Evolutionary conservation across 1,140 invertebrate genomes (phyloP), one percentile per base, ranked within the genome.

Genomic region (Drosophila ambigua): DNA sequence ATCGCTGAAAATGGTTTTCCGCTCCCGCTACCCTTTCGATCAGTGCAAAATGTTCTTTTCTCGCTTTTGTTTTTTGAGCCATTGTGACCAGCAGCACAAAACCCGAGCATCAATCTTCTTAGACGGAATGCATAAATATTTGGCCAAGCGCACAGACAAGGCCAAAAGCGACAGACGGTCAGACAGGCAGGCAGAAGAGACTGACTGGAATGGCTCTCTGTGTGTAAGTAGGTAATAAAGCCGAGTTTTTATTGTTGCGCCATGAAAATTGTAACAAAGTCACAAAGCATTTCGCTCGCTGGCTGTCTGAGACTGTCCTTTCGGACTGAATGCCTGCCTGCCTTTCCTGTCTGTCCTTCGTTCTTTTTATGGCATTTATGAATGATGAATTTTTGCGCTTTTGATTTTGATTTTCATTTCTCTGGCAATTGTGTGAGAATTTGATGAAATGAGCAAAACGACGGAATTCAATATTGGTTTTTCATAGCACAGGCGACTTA

Each of bases 191-290:
- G 4, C 4, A 26, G 41, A 1, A 2, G n/a, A 13, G 39, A 15
- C 8, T 16, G 24, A 4, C 15, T 31, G 46, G 9, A 50, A 43
- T 45, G 53, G 31, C 69, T 69, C 66, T 81, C 81, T 80, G 79
- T 63, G 62, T 79, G 83, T 88, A 77, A 82, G 82, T 82, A 76
- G 83, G 82, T 76, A 87, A 88, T 83, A 88, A 83, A 88, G 79
- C 51, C 66, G 71, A 77, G 75, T 79, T 87, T 39, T 83, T 88
- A 88, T 77, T 82, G 83, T 77, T 76, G 76, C 35, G 11, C 76
- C 79, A 87, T 79, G 76, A 88, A 88, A 88, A 82, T 79, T 79
- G 79, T 88, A 83, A 88, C 75, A 87, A 88, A 87, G 84, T 89
- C 83, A 79, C 83, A 88, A 87, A 82, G 78, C 78, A 87, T 85